Conservation (phyloP, 2,888 invertebrate species). For the Calameuta idolon region DNA sequence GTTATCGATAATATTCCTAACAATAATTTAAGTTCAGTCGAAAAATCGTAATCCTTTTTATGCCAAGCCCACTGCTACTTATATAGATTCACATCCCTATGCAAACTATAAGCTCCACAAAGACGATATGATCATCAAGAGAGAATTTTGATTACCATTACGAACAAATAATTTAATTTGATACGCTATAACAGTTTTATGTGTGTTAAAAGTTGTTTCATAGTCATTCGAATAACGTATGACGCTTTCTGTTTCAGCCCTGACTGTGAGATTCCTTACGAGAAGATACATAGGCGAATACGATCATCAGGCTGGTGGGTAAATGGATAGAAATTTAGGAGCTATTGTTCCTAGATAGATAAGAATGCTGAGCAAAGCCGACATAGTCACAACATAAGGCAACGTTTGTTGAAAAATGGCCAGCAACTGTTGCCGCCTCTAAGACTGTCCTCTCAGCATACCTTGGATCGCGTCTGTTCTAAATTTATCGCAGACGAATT, state of each 20-base stretch:
- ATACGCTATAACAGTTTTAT: too few species aligned
- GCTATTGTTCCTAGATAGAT: neutral
- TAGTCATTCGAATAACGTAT: neutral
- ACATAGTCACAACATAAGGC: conserved; percentile 5
- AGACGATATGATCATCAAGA: neutral
- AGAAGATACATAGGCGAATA: conserved; percentile 95
- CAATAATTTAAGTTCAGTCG: neutral
- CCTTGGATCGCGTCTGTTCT: conserved; percentile 49
- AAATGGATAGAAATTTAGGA: conserved; percentile 13
- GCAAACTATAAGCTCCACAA: neutral
- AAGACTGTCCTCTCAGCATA: conserved; percentile 38
- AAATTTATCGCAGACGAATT: conserved; percentile 62
- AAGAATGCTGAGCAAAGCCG: neutral
- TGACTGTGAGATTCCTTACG: conserved; percentile 92
- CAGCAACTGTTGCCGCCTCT: conserved; percentile 43
- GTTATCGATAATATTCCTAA: conserved; percentile 18
- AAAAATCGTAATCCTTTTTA: neutral
- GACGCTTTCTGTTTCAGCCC: conserved; percentile 70
- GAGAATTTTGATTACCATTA: neutral
- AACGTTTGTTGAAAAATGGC: conserved; percentile 53
- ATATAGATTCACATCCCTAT: neutral
- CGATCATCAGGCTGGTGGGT: conserved; percentile 90
- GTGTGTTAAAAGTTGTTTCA: neutral
- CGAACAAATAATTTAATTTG: neutral
- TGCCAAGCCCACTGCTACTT: neutral